Conservation (phyloP, 2,888 invertebrate genomes). For the Lottia gigantea region DNA sequence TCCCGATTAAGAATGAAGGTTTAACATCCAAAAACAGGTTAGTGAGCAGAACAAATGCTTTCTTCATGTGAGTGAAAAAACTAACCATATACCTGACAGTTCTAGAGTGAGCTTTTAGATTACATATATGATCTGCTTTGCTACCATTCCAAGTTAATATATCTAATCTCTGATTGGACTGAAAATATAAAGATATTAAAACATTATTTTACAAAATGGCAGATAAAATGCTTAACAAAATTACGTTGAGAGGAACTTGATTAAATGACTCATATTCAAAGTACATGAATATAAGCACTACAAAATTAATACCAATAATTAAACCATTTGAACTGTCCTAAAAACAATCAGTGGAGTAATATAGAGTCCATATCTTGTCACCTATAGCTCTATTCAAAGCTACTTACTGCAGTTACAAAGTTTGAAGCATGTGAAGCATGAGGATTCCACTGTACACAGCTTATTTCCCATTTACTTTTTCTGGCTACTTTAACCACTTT, state of each 20-base stretch:
- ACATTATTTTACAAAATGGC: too few species aligned
- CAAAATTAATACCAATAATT: background rate
- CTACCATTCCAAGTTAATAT: conserved; percentile 78
- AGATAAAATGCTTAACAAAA: too few species aligned
- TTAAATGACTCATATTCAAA: too few species aligned
- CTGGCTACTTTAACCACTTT: conserved; percentile 72
- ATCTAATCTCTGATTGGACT: conserved; percentile 75
- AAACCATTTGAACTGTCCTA: background rate
- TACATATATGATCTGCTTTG: conserved; percentile 50
- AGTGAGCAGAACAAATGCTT: too few species aligned
- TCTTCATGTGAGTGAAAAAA: too few species aligned
- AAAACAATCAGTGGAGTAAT: background rate
- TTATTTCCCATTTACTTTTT: conserved; percentile 91
- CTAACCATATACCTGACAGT: conserved; percentile 60
- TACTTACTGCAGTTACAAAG: conserved; percentile 87
- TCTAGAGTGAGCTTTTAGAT: conserved; percentile 66
- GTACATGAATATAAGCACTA: too few species aligned
- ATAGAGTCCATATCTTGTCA: too few species aligned
- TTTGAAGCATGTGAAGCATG: conserved; percentile 79
- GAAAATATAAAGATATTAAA: conserved; percentile 17
- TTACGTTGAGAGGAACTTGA: too few species aligned
- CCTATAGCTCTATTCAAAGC: background rate
- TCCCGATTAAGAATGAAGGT: too few species aligned
- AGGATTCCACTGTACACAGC: conserved; percentile 92
- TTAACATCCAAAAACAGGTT: too few species aligned